Conservation (phyloP, 1,140 invertebrate genomes). For the Drosophila bifasciata region DNA sequence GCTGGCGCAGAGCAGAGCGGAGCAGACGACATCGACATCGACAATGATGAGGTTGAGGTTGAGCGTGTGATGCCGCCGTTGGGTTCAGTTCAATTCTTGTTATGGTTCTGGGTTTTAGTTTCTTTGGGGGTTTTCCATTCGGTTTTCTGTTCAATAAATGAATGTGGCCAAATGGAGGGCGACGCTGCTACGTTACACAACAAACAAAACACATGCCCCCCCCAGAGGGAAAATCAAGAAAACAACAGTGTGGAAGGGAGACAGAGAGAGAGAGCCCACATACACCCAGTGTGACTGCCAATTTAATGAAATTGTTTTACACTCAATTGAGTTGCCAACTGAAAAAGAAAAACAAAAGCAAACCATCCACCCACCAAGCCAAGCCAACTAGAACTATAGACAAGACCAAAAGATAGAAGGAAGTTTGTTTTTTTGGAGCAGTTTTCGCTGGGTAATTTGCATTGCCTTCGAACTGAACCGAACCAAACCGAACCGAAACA, state of each 20-base stretch:
- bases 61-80: slow-evolving; percentile 7
- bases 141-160: slow-evolving; percentile 53
- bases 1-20: too few species aligned
- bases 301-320: slow-evolving; percentile 83
- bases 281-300: slow-evolving; percentile 21
- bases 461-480: too few species aligned
- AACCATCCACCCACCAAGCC: too few species aligned
- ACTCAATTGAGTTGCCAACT: slow-evolving; percentile 82
- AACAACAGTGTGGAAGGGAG: slow-evolving; percentile 7
- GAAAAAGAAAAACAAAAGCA: slow-evolving; percentile 56
- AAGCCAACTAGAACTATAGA: slow-evolving; percentile 39
- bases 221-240: slow-evolving; percentile 24
- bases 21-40: slow-evolving; percentile 43
- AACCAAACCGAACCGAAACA: too few species aligned
- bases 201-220: slow-evolving; percentile 25
- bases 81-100: slow-evolving; percentile 24
- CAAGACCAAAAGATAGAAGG: slow-evolving; percentile 43
- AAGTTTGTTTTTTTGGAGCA: slow-evolving; percentile 27
- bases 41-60: slow-evolving; percentile 59
- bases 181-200: slow-evolving; percentile 1
- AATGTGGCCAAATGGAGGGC: slow-evolving; percentile 40
- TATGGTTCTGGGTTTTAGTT: too few species aligned
- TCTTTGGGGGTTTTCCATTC: too few species aligned
- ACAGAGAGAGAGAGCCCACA: not conserved
- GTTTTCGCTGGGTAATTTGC: slow-evolving; percentile 49